Base-by-base conservation (phyloP, 2,797 vertebrate genomes). In the Sebastiscus albofasciatus region DNA sequence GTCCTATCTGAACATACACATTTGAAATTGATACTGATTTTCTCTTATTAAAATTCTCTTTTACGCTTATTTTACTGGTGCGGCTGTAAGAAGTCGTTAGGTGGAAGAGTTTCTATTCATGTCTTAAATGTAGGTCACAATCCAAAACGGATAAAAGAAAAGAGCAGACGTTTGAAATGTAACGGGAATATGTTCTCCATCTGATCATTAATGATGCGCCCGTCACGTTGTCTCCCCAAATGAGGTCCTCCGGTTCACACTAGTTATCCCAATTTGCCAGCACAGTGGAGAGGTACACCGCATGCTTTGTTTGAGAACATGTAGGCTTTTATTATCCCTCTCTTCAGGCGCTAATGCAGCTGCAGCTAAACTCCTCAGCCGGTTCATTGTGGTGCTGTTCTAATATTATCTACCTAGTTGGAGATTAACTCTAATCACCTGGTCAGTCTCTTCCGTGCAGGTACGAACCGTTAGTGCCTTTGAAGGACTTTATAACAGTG, bases 401-500 rank as follows among this genome's bases (percentile, higher is more conserved):
- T 94, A 92, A 95, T 95, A 92, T 94, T 94, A 94, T 92, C 92
- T 77, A 74, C 49, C 76, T 86, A 84, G 59, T 79, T 60, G 75
- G 78, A 92, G 94, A 94, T 95, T 93, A 95, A 52, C 88, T 89
- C 64, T 94, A 94, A 95, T 94, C 87, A 86, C 85, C 87, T 85
- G 89, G 72, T 87, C 84, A 72, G 59, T 69, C 81, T 84, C 72
- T 68, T 73, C n/a, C 14, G 4, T 67, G 60, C 78, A 39, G 22
- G 64, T 18, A 29, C 46, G 8, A 80, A 64, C 71, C 24, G 0
- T 4, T 42, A 24, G 67, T 70, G 42, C 16, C 60, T 67, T 61
- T 12, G 39, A 22, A 61, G 49, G 67, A 52, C 78, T 54, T 36
- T 4, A 42, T 42, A 73, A 34, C 8, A 22, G 49, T 9, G 49